These are phyloP conservation scores for Polia nebulosa DNA, from an alignment of 2,888 invertebrate species.

Conservation along the genomic window DNA sequence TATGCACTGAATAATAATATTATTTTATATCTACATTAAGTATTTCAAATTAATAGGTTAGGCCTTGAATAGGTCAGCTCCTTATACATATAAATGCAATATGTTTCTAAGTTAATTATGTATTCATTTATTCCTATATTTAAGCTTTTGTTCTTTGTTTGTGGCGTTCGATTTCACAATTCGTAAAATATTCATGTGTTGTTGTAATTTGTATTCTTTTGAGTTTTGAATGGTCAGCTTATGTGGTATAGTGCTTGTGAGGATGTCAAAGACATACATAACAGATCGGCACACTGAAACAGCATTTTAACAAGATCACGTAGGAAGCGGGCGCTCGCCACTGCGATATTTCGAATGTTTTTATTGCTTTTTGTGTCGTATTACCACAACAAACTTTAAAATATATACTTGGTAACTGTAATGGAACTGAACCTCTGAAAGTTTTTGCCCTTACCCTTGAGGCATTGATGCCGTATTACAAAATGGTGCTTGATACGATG, in stretches of 20 bases:
- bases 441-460: not conserved
- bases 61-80: conserved; percentile 58
- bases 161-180: conserved; percentile 37
- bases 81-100: conserved; percentile 35
- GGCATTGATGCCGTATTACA: conserved; percentile 11
- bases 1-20: conserved; percentile 53
- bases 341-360: conserved; percentile 71
- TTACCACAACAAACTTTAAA: conserved; percentile 51
- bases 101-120: conserved; percentile 19
- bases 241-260: conserved; percentile 6
- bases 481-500: not conserved
- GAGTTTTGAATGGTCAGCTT: conserved; percentile 21
- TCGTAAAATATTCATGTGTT: conserved; percentile 9
- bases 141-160: conserved; percentile 33
- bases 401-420: not conserved
- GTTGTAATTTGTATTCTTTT: conserved; percentile 20
- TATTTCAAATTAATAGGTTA: conserved; percentile 56
- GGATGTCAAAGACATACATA: conserved; percentile 64
- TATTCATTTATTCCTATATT: conserved; percentile 35
- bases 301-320: conserved; percentile 77
- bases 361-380: conserved; percentile 73
- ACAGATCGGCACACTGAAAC: conserved; percentile 58
- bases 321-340: conserved; percentile 54
- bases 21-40: conserved; percentile 41
- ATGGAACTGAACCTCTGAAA: not conserved